These are phyloP conservation scores for Calidris pugnax DNA, from an alignment of 2,113 vertebrate species.

Conservation along the genomic window DNA sequence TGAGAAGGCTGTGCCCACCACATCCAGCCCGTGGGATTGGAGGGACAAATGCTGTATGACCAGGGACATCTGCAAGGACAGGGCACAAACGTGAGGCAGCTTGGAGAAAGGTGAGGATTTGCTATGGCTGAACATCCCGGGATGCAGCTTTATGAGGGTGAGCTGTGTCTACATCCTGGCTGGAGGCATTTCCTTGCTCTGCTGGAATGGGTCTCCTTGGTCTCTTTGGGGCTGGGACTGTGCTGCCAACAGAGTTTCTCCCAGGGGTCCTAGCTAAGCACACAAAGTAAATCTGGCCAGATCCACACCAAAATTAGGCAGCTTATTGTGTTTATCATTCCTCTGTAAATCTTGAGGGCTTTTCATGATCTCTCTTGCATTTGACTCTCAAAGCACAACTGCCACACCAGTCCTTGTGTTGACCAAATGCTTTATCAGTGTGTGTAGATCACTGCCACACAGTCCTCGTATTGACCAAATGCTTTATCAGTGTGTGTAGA, in stretches of 20 bases:
- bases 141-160: neutral
- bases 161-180: neutral
- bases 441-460: neutral
- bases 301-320: neutral
- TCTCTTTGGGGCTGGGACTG: neutral
- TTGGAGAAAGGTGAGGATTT: neutral
- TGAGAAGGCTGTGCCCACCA: neutral
- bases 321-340: neutral
- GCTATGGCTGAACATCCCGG: neutral
- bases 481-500: neutral
- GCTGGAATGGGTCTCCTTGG: neutral
- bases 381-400: neutral
- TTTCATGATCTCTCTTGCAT: neutral
- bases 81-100: neutral
- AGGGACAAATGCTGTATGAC: neutral
- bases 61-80: neutral
- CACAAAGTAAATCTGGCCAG: neutral
- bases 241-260: neutral
- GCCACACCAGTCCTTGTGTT: neutral
- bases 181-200: neutral
- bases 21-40: neutral
- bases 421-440: too few species aligned
- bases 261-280: neutral
- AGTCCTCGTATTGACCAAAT: neutral
- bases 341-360: neutral